Evolutionary conservation across 2,113 vertebrate genomes (phyloP).

Genomic region (Scalopus aquaticus): DNA sequence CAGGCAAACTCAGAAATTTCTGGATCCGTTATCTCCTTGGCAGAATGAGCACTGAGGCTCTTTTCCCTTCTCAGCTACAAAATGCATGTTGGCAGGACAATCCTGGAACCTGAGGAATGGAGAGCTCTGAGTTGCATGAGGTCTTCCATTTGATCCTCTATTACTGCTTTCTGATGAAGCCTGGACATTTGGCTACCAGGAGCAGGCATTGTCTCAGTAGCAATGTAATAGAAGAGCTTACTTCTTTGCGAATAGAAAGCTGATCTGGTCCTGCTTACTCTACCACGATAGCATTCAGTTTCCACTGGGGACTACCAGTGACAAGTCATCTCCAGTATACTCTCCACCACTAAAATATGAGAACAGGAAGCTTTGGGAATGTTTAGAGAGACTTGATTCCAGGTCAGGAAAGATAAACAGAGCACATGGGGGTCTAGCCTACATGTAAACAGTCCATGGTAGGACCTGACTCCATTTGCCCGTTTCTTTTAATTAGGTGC

Average conservation of each 20-base stretch:
- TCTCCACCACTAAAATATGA: constrained; percentile 32
- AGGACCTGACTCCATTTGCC: not conserved
- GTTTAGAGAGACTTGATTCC: constrained; percentile 16
- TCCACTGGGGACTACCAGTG: not conserved
- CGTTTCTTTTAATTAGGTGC: constrained; percentile 18
- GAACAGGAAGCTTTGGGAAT: not conserved
- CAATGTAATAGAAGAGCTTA: not conserved
- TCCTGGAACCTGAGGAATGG: constrained; percentile 62
- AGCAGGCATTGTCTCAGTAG: not conserved
- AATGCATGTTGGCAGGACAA: constrained; percentile 54
- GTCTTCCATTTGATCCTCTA: constrained; percentile 58
- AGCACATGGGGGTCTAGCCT: not conserved
- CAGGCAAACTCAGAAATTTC: constrained; percentile 73
- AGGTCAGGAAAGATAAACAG: constrained; percentile 17
- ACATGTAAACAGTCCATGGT: not conserved
- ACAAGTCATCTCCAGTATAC: not conserved
- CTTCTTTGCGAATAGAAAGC: constrained; percentile 13
- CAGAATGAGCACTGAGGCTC: constrained; percentile 31
- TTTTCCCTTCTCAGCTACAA: constrained; percentile 2
- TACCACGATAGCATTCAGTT: not conserved
- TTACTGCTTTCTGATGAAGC: constrained; percentile 77
- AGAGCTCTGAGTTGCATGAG: constrained; percentile 59
- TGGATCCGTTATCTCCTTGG: constrained; percentile 64
- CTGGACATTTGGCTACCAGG: constrained; percentile 60
- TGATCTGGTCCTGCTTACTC: not conserved